Percentiles rank a stretch among this genome's conserved stretches.
phyloP scores from a whole-genome alignment of 2,888 invertebrate species.

The Megalurothrips usitatus region DNA sequence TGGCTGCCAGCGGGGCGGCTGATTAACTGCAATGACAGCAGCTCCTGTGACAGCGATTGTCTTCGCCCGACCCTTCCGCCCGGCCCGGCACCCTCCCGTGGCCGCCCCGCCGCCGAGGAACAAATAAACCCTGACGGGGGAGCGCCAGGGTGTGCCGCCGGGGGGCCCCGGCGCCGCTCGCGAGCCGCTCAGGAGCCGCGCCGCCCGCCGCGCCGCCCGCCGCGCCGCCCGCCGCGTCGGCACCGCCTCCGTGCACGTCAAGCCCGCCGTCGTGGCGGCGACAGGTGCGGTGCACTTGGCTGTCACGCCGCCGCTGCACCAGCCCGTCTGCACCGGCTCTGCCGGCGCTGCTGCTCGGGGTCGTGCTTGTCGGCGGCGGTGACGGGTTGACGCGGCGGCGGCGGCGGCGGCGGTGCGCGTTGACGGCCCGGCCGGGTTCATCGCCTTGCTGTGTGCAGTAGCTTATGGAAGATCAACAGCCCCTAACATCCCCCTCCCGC shows the following conservation, averaged over 20 bases:
- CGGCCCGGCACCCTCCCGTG: background rate
- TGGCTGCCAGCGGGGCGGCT: background rate
- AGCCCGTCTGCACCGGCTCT: no score
- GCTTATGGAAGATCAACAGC: slow-evolving; percentile 11
- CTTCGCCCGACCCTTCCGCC: background rate
- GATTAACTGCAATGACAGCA: background rate
- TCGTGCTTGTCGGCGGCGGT: no score
- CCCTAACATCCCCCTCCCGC: background rate
- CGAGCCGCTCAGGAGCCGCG: no score
- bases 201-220: no score
- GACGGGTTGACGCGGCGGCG: no score
- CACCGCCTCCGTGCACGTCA: no score
- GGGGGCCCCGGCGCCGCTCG: no score
- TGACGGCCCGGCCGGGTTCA: background rate
- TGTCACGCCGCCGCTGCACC: no score
- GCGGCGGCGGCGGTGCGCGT: background rate
- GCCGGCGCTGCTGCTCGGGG: no score
- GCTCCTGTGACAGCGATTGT: background rate
- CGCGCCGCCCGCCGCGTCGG: no score
- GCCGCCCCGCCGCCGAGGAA: background rate
- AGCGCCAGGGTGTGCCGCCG: background rate
- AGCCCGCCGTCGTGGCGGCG: no score
- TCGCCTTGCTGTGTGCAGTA: background rate
- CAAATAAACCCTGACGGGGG: background rate
- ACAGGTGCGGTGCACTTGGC: no score